phyloP scores from a whole-genome alignment of 2,113 vertebrate species.

The Salvelinus alpinus region DNA sequence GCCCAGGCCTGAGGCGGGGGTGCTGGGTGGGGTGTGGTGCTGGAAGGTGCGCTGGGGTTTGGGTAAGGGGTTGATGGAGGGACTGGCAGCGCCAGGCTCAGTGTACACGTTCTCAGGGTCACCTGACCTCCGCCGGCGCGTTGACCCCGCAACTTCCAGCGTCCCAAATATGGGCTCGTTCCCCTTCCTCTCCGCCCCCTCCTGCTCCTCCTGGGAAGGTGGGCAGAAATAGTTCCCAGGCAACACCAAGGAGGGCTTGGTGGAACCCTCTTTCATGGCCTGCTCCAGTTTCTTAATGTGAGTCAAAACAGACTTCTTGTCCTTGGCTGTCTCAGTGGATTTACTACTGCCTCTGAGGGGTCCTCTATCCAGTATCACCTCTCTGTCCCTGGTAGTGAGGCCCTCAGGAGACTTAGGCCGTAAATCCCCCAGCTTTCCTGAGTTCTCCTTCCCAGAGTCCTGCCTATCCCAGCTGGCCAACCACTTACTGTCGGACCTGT shows the following conservation, averaged over 20 bases:
- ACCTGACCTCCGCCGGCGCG: constrained; percentile 60
- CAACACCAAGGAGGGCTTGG: constrained; percentile 82
- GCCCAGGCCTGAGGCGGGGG: constrained; percentile 40
- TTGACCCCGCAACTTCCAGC: constrained; percentile 66
- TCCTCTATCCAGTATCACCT: constrained; percentile 65
- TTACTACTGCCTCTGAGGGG: constrained; percentile 49
- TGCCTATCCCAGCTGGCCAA: constrained; percentile 73
- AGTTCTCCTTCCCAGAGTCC: constrained; percentile 70
- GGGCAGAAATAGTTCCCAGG: constrained; percentile 94
- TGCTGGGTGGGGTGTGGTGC: constrained; percentile 81
- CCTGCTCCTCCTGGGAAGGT: constrained; percentile 79
- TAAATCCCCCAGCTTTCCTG: constrained; percentile 65
- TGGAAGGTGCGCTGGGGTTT: constrained; percentile 96
- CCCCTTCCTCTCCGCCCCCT: constrained; percentile 65
- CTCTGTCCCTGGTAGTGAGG: constrained; percentile 70
- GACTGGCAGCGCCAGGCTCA: constrained; percentile 75
- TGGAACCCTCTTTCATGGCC: constrained; percentile 85
- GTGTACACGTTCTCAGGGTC: constrained; percentile 84
- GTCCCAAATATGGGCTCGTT: constrained; percentile 81
- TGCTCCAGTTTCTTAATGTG: constrained; percentile 93
- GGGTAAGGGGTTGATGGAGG: constrained; percentile 90
- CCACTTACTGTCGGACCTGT: constrained; percentile 76
- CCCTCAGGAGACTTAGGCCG: constrained; percentile 59
- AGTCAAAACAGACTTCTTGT: constrained; percentile 86
- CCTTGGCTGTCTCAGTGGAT: constrained; percentile 69